Base-by-base conservation (phyloP, 23 tunicate genomes). In the Ascidia mentula region DNA sequence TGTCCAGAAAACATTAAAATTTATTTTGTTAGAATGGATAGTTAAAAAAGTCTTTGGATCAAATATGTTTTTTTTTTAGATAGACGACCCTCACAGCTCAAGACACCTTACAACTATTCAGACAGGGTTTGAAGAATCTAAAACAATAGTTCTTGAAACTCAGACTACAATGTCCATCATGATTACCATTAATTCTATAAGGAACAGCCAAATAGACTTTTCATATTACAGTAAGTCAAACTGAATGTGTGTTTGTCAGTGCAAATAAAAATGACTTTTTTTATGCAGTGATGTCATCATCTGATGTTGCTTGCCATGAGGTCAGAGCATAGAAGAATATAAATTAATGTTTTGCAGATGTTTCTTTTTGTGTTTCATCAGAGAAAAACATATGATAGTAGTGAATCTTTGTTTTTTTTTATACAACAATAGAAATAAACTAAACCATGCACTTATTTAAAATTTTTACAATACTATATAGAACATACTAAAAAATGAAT, bases 161-260 rank as follows among this genome's bases (percentile, higher is more conserved):
- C 22, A 53, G 28, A 53, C 65, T 20, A 53, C 65, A 53, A 53
- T 53, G 65, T 53, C 65, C 22, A 53, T 53, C 13, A 53, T 53
- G 65, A 53, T 53, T 9, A 53, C 65, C 1, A 28, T 28, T 20
- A 9, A 6, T 20, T 20, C 65, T 1, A 53, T 9, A 53, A 53
- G 28, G 2, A 53, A 53, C 65, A 20, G 28, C 13, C 7, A 6
- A 5, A 53, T 53, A 53, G 65, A 53, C 13, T 53, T 53, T 53
- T 53, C 65, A 53, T 53, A 53, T 9, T 53, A 53, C 65, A 53
- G 65, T 53, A 53, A 53, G 65, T 53, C n/a, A n/a, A n/a, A n/a
- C n/a, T n/a, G n/a, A n/a, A n/a, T n/a, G n/a, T n/a, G n/a, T 53
- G 65, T 53, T 53, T 53, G 65, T 53, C 24, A 5, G 12, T 3